phyloP scores from a whole-genome alignment of 2,797 vertebrate species.

The Rhynchonycteris naso region DNA sequence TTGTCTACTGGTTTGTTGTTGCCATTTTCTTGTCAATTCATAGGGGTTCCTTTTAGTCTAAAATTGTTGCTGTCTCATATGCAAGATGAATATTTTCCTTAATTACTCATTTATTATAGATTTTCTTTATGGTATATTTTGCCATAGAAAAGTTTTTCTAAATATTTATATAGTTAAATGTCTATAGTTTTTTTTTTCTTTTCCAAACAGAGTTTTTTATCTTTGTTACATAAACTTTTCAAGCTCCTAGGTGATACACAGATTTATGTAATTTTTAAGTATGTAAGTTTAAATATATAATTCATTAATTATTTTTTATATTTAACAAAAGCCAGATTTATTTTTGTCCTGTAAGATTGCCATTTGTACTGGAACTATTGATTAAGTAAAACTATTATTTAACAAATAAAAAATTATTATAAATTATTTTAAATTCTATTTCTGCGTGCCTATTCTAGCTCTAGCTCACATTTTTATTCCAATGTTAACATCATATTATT shows the following conservation, averaged over 20 bases:
- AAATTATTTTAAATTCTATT: not conserved
- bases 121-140: not conserved
- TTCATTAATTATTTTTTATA: not conserved
- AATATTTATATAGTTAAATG: not conserved
- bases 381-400: not conserved
- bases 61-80: not conserved
- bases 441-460: not conserved
- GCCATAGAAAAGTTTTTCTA: not conserved
- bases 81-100: not conserved
- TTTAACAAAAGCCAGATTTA: not conserved
- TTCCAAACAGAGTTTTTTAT: not conserved
- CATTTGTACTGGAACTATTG: not conserved
- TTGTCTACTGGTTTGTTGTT: not conserved
- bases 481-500: not conserved
- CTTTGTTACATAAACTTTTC: not conserved
- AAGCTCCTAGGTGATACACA: not conserved
- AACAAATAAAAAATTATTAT: not conserved
- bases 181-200: not conserved
- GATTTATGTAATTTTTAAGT: constrained; percentile 1
- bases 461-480: not conserved
- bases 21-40: not conserved
- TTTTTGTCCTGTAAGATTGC: not conserved
- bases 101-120: not conserved
- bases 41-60: not conserved
- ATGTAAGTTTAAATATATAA: constrained; percentile 19